Evolutionary conservation across 2,888 invertebrate genomes (phyloP).

Genomic region (Eurytoma californica): DNA sequence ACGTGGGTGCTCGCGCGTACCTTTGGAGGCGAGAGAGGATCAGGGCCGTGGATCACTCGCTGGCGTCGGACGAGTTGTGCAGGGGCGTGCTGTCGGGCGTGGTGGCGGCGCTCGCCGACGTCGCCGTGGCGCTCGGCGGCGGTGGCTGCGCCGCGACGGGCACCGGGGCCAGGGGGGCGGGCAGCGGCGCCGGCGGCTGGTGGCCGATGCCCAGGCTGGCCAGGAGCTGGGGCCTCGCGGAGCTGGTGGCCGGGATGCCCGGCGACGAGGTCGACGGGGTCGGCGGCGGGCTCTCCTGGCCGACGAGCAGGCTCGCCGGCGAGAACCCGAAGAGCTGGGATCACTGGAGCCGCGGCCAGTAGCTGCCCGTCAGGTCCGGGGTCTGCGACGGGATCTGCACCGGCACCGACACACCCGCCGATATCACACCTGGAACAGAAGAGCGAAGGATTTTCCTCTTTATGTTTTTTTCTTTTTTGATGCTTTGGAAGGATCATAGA

Average conservation of each 20-base stretch:
- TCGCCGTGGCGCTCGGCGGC: slow-evolving; percentile 60
- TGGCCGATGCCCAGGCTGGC: slow-evolving; percentile 50
- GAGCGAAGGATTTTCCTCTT: background rate
- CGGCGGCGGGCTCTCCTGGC: slow-evolving; percentile 76
- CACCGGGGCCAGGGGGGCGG: slow-evolving; percentile 55
- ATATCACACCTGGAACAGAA: slow-evolving; percentile 88
- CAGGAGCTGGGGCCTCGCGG: slow-evolving; percentile 74
- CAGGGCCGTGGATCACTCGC: slow-evolving; percentile 67
- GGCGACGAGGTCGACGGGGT: slow-evolving; percentile 70
- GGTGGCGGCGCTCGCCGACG: slow-evolving; percentile 51
- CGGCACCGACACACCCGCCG: slow-evolving; percentile 93
- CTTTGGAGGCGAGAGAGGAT: background rate
- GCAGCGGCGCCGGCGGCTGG: slow-evolving; percentile 61
- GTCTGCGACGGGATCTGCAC: slow-evolving; percentile 93
- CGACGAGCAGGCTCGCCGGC: slow-evolving; percentile 82
- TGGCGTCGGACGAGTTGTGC: slow-evolving; percentile 72
- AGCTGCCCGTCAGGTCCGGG: slow-evolving; percentile 86
- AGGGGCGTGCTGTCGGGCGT: slow-evolving; percentile 62
- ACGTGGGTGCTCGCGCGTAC: no score
- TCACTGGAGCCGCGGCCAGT: slow-evolving; percentile 96
- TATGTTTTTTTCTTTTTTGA: background rate
- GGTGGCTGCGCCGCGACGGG: slow-evolving; percentile 51
- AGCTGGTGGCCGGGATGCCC: no score
- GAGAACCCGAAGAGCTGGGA: slow-evolving; percentile 93
- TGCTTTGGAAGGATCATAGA: background rate